phyloP scores from a whole-genome alignment of 2,888 invertebrate species.

The Ditylenchus weischeri region DNA sequence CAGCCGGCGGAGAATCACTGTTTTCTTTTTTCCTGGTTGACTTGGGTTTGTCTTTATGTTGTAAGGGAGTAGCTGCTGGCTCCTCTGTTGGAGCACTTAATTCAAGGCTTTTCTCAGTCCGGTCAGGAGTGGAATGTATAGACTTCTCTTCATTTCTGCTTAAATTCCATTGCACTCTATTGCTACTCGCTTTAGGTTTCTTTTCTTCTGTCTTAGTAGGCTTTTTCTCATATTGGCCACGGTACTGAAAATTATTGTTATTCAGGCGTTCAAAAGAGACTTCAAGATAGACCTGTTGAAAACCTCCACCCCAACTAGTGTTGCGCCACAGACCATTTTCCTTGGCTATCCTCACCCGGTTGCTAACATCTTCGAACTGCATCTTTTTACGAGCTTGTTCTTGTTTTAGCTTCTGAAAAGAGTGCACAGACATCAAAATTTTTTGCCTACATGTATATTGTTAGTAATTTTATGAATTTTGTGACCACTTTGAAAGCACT shows the following conservation, averaged over 20 bases:
- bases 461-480: too few species aligned
- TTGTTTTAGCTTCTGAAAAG: slow-evolving; percentile 43
- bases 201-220: slow-evolving; percentile 37
- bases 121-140: slow-evolving; percentile 27
- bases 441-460: too few species aligned
- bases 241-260: slow-evolving; percentile 41
- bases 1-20: too few species aligned
- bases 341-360: slow-evolving; percentile 52
- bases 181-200: slow-evolving; percentile 29
- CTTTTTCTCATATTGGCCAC: slow-evolving; percentile 46
- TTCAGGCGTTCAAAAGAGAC: background rate
- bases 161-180: slow-evolving; percentile 47
- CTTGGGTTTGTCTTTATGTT: too few species aligned
- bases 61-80: too few species aligned
- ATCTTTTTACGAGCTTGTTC: slow-evolving; percentile 41
- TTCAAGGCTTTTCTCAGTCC: slow-evolving; percentile 13
- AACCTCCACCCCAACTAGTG: slow-evolving; percentile 54
- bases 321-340: slow-evolving; percentile 54
- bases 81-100: too few species aligned
- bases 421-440: background rate
- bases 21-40: too few species aligned
- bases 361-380: slow-evolving; percentile 49
- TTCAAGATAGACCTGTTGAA: slow-evolving; percentile 39
- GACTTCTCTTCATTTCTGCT: slow-evolving; percentile 42
- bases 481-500: too few species aligned